Evolutionary conservation across 2,113 vertebrate genomes (phyloP).

Genomic region (Thalassarche chlororhynchos): DNA sequence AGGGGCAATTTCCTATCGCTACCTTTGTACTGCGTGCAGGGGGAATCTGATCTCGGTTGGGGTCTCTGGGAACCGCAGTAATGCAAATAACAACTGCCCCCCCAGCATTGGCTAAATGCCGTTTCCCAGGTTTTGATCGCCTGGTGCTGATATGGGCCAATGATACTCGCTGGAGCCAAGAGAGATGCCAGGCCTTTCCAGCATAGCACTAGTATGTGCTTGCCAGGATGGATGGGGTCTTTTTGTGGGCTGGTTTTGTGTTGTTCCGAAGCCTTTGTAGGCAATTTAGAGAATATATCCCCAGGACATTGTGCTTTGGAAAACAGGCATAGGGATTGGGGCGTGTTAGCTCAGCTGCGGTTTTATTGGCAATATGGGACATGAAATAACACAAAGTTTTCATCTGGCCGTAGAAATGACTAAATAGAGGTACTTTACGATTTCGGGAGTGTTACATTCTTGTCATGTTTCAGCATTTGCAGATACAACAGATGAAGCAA

Average conservation of each 20-base stretch:
- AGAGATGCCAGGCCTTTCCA: not conserved
- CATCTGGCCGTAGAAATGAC: not conserved
- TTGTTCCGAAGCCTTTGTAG: not conserved
- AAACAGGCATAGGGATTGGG: not conserved
- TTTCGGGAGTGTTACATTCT: not conserved
- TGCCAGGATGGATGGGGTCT: not conserved
- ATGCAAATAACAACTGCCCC: not conserved
- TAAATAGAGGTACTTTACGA: not conserved
- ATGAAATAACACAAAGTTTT: conserved; percentile 19
- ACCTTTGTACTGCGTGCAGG: not conserved
- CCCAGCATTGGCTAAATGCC: not conserved
- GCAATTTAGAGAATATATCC: not conserved
- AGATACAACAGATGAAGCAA: conserved; percentile 14
- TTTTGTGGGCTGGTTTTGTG: not conserved
- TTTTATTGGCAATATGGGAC: conserved; percentile 5
- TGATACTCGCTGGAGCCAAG: not conserved
- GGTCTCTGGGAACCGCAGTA: not conserved
- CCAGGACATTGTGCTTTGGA: conserved; percentile 2
- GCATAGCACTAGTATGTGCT: not conserved
- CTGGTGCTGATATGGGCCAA: accelerated
- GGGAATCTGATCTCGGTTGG: not conserved
- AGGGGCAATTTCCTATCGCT: not conserved
- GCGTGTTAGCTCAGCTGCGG: not conserved
- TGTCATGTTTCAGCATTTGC: not conserved
- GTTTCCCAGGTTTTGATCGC: not conserved